These are phyloP conservation scores for Acromyrmex charruanus DNA, from an alignment of 1,140 invertebrate genomes.

Conservation along the genomic window DNA sequence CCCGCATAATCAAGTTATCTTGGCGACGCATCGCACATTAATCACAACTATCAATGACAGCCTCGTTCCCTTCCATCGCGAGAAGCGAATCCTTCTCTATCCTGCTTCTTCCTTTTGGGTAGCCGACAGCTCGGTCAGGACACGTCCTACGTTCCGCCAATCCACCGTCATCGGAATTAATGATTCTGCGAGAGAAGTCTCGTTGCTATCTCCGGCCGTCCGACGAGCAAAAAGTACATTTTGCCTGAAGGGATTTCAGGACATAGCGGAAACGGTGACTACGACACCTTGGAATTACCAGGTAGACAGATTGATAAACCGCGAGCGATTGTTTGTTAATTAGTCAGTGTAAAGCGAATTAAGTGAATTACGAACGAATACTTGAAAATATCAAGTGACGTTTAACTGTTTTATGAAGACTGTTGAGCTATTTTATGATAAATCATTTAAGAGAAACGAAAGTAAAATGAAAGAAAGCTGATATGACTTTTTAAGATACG, in stretches of 20 bases:
- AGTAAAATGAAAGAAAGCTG: neutral
- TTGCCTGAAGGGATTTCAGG: constrained; percentile 21
- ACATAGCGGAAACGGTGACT: constrained; percentile 20
- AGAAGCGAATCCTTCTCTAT: constrained; percentile 37
- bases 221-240: constrained; percentile 32
- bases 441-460: neutral
- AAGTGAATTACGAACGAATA: neutral
- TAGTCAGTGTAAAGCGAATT: constrained; percentile 9
- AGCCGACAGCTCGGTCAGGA: constrained; percentile 58
- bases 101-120: constrained; percentile 39
- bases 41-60: constrained; percentile 85
- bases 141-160: constrained; percentile 57
- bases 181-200: constrained; percentile 69
- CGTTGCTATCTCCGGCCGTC: constrained; percentile 30
- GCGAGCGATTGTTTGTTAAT: constrained; percentile 4
- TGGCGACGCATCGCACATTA: constrained; percentile 78
- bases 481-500: neutral
- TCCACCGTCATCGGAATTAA: constrained; percentile 78
- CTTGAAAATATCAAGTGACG: neutral
- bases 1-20: constrained; percentile 83
- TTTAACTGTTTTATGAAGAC: neutral
- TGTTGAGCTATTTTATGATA: neutral
- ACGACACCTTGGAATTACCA: neutral
- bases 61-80: constrained; percentile 30
- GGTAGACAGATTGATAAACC: constrained; percentile 16